Evolutionary conservation across 1,140 invertebrate genomes (phyloP).

Genomic region (Lethrus apterus): DNA sequence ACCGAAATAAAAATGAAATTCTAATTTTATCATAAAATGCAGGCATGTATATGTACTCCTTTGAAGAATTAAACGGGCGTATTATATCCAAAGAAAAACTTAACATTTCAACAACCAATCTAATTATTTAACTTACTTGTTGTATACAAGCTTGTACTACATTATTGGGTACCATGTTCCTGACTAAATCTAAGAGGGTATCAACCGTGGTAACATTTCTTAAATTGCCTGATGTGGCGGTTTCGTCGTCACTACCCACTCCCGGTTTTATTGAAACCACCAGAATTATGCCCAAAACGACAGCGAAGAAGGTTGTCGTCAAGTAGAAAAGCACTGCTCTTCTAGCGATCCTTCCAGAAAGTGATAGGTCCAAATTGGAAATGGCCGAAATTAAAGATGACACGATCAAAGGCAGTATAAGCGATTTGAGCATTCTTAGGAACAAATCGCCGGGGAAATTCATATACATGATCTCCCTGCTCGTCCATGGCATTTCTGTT

Average conservation of each 20-base stretch:
- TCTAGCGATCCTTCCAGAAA: conserved; percentile 58
- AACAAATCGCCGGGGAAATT: conserved; percentile 62
- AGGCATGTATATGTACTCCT: no score
- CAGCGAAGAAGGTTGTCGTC: conserved; percentile 66
- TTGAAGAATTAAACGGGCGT: no score
- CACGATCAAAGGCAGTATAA: conserved; percentile 69
- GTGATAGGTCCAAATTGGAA: conserved; percentile 56
- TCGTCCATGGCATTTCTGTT: conserved; percentile 42
- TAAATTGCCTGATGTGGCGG: conserved; percentile 12
- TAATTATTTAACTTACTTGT: conserved; percentile 33
- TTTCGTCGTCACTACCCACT: conserved; percentile 29
- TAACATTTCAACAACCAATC: no score
- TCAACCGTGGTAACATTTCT: conserved; percentile 69
- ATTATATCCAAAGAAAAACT: no score
- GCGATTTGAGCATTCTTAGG: conserved; percentile 63
- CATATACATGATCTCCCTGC: conserved; percentile 60
- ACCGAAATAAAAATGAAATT: no score
- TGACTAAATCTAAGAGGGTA: conserved; percentile 74
- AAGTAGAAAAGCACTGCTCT: conserved; percentile 70
- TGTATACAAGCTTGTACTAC: conserved; percentile 58
- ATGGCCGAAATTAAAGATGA: conserved; percentile 67
- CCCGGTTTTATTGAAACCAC: conserved; percentile 66
- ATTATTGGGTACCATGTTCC: conserved; percentile 72
- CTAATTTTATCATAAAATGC: no score
- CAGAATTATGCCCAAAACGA: conserved; percentile 64